Evolutionary conservation across 2,888 invertebrate species (phyloP).

Genomic region (Clusia tigrina): DNA sequence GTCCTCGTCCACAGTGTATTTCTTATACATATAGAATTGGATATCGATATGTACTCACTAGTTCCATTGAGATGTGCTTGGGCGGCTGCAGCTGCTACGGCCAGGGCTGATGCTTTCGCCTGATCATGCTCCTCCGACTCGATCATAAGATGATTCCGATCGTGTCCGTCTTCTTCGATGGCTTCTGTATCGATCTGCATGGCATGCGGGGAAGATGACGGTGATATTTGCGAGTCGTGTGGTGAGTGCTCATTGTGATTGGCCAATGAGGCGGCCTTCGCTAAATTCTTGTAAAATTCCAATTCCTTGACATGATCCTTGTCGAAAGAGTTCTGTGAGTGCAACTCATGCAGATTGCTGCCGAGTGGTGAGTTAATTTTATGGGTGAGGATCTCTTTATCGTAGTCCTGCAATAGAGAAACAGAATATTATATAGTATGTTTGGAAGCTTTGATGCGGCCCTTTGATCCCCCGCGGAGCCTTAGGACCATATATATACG

Average conservation of each 20-base stretch:
- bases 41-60: conserved; percentile 69
- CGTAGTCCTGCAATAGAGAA: conserved; percentile 56
- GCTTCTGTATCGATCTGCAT: conserved; percentile 58
- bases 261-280: conserved; percentile 56
- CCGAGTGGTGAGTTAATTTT: conserved; percentile 57
- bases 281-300: conserved; percentile 61
- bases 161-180: conserved; percentile 31
- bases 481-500: no score
- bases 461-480: no score
- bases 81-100: conserved; percentile 66
- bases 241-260: conserved; percentile 41
- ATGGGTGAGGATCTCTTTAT: conserved; percentile 60
- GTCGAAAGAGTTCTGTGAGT: conserved; percentile 41
- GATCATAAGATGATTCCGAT: conserved; percentile 34
- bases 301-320: conserved; percentile 60
- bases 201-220: conserved; percentile 42
- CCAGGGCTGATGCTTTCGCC: conserved; percentile 63
- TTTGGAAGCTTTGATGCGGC: neutral
- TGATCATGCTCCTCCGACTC: conserved; percentile 47
- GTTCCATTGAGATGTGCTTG: conserved; percentile 72
- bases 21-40: no score
- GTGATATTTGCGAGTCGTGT: conserved; percentile 30
- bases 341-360: conserved; percentile 37
- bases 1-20: no score
- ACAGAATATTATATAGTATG: neutral